Base-by-base conservation (phyloP, 37 sponge, comb jelly and placozoan species). In the Mnemiopsis leidyi region DNA sequence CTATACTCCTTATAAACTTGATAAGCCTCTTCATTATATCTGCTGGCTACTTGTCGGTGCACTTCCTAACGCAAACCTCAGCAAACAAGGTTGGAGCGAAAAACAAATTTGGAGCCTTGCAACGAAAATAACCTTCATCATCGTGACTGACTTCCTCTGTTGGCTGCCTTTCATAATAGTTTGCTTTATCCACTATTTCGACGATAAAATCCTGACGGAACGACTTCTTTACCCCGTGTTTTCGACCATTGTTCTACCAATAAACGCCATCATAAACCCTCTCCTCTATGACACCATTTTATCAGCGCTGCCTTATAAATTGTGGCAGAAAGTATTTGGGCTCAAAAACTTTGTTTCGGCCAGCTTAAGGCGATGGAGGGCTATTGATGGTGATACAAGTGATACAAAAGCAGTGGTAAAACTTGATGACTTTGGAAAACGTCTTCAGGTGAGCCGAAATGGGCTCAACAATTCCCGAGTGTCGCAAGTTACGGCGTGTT, bases 81-180 rank as follows among this genome's bases (percentile, higher is more conserved):
- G 26, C 79, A 1, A 77, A 77, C 36, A 77, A 32, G 33, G 79
- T 77, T 32, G 79, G 79, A 20, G 36, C 36, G 1, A 16, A 33
- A 0, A 77, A 77, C 79, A 77, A 32, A 32, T 77, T 77, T 77
- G 79, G 79, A 16, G 36, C 79, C 32, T 32, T 77, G 79, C 79
- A 77, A 32, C 26, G 79, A 18, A 77, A 32, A 77, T 77, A 77
- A 77, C 79, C 1, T 34, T 77, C 20, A 77, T 77, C 79, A 77
- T 77, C 36, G 30, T 77, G 5, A 77, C 79, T 21, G 79, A 77
- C 79, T 77, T 77, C 33, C 35, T 77, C 0, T 77, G 79, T 20
- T 31, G 32, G 32, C 32, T 77, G 1, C 79, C 79, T 32, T 77
- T 77, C 18, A 77, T 77, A 1, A 13, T 77, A 77, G 79, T 77